These are phyloP conservation scores for Agonopterix alstromeriana DNA, from an alignment of 2,888 invertebrate genomes.

Conservation along the genomic window DNA sequence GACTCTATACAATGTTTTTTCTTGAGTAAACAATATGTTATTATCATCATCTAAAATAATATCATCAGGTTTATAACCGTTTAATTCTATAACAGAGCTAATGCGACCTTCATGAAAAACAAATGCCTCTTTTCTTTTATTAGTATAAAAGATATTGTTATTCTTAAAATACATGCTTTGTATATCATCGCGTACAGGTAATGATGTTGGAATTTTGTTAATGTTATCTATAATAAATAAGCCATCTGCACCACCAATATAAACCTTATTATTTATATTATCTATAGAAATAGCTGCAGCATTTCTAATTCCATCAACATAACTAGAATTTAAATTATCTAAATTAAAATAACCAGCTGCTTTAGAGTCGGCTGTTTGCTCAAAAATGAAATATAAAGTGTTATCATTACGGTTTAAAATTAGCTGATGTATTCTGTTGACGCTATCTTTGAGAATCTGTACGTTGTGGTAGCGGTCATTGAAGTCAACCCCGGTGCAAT, in stretches of 20 bases:
- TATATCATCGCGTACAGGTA: conserved; percentile 48
- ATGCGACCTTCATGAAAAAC: conserved; percentile 47
- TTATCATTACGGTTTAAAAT: conserved; percentile 47
- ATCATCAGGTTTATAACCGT: conserved; percentile 28
- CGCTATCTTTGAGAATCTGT: conserved; percentile 51
- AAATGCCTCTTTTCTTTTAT: conserved; percentile 37
- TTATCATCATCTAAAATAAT: conserved; percentile 39
- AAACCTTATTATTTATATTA: conserved; percentile 41
- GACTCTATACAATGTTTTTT: conserved; percentile 38
- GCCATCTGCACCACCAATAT: conserved; percentile 52
- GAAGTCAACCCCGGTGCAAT: conserved; percentile 44
- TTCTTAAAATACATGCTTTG: conserved; percentile 44
- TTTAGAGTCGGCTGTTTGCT: conserved; percentile 36
- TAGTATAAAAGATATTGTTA: conserved; percentile 40
- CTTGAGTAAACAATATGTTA: conserved; percentile 47
- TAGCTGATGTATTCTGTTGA: conserved; percentile 46
- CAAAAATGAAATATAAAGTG: conserved; percentile 53
- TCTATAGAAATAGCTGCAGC: conserved; percentile 54
- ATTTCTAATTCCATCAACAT: conserved; percentile 51
- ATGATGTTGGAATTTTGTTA: conserved; percentile 37
- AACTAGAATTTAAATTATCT: conserved; percentile 28
- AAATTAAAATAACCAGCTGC: conserved; percentile 42
- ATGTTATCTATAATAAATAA: conserved; percentile 42
- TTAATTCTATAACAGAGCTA: conserved; percentile 33
- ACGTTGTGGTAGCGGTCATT: conserved; percentile 46